These are phyloP conservation scores for Phymastichus coffea DNA, from an alignment of 1,140 invertebrate genomes.

Conservation along the genomic window DNA sequence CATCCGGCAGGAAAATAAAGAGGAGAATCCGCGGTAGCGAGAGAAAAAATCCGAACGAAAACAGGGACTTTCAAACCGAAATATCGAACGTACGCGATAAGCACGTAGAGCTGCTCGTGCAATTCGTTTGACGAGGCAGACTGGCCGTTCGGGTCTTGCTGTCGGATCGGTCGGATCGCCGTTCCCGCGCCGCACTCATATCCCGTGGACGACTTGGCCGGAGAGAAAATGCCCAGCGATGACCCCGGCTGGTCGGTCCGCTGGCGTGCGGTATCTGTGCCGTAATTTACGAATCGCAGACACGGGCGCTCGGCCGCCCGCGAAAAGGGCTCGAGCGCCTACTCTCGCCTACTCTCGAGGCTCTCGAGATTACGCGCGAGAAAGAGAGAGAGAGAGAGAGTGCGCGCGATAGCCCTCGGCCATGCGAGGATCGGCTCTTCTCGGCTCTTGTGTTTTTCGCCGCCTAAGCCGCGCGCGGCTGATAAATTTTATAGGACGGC, in stretches of 20 bases:
- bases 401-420: neutral
- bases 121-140: too few relatives aligned
- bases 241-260: slow-evolving; percentile 26
- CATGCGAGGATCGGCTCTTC: neutral
- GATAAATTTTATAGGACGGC: slow-evolving; percentile 21
- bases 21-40: slow-evolving; percentile 7
- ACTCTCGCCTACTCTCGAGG: slow-evolving; percentile 2
- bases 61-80: too few relatives aligned
- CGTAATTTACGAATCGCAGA: slow-evolving; percentile 36
- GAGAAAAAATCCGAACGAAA: too few relatives aligned
- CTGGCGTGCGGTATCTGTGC: slow-evolving; percentile 28
- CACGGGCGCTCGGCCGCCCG: too few relatives aligned
- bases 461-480: neutral
- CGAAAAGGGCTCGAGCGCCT: slow-evolving; percentile 7
- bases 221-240: too few relatives aligned
- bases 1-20: slow-evolving; percentile 1
- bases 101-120: too few relatives aligned
- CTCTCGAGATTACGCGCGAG: neutral
- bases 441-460: neutral
- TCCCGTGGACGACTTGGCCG: slow-evolving; percentile 13
- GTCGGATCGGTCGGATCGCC: too few relatives aligned
- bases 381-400: neutral
- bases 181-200: slow-evolving; percentile 6
- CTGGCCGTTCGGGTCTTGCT: too few relatives aligned
- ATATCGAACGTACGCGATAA: too few relatives aligned